phyloP scores from a whole-genome alignment of 2,113 vertebrate genomes.

The Chaetodon auriga region DNA sequence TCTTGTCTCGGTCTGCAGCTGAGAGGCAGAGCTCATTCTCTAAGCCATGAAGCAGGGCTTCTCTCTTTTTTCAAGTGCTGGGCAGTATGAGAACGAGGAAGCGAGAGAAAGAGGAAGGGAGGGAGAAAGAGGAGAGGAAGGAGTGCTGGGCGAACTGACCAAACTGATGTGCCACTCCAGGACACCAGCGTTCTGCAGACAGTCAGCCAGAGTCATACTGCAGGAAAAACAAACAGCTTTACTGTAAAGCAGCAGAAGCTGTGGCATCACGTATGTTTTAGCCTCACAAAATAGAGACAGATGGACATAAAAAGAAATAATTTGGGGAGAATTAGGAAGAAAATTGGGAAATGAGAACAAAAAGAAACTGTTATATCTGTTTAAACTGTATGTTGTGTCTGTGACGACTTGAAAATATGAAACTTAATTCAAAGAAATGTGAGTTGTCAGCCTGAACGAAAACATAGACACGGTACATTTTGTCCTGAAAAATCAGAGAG shows the following conservation, averaged over 20 bases:
- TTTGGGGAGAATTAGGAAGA: background rate
- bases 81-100: slow-evolving; percentile 67
- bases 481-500: background rate
- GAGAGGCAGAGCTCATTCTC: slow-evolving; percentile 81
- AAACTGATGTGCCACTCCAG: slow-evolving; percentile 68
- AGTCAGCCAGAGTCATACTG: slow-evolving; percentile 49
- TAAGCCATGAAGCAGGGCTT: slow-evolving; percentile 68
- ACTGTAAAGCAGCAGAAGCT: slow-evolving; percentile 43
- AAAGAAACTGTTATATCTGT: background rate
- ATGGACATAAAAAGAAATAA: too few relatives aligned
- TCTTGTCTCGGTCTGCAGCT: slow-evolving; percentile 75
- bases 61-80: slow-evolving; percentile 81
- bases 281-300: background rate
- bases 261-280: slow-evolving; percentile 20
- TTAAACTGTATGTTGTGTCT: background rate
- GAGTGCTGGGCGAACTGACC: slow-evolving; percentile 65
- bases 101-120: slow-evolving; percentile 68
- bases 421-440: background rate
- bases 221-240: slow-evolving; percentile 51
- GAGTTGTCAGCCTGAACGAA: background rate
- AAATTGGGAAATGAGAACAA: background rate
- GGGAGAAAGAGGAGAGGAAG: slow-evolving; percentile 72
- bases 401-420: background rate
- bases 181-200: slow-evolving; percentile 56
- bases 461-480: background rate